Evolutionary conservation across 2,797 vertebrate genomes (phyloP).

Genomic region (Megaceryle alcyon): DNA sequence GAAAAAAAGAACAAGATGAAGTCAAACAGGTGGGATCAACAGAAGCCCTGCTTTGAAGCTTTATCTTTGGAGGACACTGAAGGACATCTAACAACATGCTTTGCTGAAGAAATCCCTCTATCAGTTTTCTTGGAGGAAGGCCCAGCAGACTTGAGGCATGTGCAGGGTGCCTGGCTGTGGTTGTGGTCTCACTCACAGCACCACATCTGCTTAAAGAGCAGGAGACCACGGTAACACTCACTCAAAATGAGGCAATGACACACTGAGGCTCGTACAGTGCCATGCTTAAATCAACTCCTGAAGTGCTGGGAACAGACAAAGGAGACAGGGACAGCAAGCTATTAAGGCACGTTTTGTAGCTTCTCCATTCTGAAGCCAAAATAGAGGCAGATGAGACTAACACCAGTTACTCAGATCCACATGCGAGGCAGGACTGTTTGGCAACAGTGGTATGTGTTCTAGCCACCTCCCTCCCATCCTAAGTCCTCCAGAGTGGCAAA

Average conservation of each 20-base stretch:
- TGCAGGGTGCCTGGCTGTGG: neutral
- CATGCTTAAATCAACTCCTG: neutral
- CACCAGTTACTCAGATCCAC: neutral
- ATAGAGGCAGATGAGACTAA: neutral
- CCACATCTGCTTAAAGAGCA: neutral
- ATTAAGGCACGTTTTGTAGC: neutral
- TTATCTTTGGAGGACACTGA: neutral
- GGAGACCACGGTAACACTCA: neutral
- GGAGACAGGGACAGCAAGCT: neutral
- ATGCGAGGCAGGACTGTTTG: neutral
- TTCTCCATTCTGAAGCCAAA: neutral
- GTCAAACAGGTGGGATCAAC: neutral
- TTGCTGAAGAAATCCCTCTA: neutral
- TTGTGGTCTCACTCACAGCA: neutral
- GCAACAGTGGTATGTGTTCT: neutral
- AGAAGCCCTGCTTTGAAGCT: constrained; percentile 1
- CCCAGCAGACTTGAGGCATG: neutral
- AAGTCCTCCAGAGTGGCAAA: neutral
- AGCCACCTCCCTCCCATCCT: neutral
- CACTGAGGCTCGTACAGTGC: neutral
- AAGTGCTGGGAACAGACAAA: neutral
- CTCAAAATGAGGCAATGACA: neutral
- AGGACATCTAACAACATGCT: neutral
- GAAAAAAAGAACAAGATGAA: neutral
- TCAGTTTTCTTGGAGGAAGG: neutral